Conservation (phyloP, 2,797 vertebrate genomes). For the Phataginus tetradactyla region DNA sequence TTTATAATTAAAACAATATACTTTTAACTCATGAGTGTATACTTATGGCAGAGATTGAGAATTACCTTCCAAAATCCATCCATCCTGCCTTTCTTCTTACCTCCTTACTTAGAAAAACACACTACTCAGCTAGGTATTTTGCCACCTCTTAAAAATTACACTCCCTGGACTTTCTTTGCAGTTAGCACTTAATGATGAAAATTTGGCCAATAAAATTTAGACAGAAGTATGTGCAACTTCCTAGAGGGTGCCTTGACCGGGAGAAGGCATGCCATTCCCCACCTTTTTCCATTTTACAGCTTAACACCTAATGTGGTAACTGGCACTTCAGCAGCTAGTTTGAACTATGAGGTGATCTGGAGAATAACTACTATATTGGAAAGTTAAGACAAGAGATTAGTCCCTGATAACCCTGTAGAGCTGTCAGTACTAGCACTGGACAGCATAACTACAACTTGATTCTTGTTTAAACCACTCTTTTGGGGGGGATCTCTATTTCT, state of each 20-base stretch:
- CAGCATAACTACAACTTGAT: background rate
- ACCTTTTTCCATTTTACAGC: background rate
- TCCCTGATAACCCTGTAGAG: background rate
- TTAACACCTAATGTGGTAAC: background rate
- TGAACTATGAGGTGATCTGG: background rate
- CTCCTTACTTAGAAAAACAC: background rate
- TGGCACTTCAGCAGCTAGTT: background rate
- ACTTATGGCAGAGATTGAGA: background rate
- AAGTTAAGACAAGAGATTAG: background rate
- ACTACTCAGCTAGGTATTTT: background rate
- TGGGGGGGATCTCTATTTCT: background rate
- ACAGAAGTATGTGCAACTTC: background rate
- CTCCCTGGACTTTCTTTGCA: background rate
- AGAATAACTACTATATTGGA: fast-evolving
- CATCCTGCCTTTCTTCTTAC: background rate
- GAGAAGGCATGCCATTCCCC: background rate
- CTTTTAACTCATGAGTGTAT: background rate
- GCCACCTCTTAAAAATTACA: background rate
- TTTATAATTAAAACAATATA: background rate
- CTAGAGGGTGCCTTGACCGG: background rate
- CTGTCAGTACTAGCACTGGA: background rate
- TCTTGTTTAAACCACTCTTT: background rate
- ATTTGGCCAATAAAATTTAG: background rate
- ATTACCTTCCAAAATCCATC: background rate
- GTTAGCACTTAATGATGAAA: background rate